Evolutionary conservation across 1,140 invertebrate genomes (phyloP).

Genomic region (Bombus pascuorum): DNA sequence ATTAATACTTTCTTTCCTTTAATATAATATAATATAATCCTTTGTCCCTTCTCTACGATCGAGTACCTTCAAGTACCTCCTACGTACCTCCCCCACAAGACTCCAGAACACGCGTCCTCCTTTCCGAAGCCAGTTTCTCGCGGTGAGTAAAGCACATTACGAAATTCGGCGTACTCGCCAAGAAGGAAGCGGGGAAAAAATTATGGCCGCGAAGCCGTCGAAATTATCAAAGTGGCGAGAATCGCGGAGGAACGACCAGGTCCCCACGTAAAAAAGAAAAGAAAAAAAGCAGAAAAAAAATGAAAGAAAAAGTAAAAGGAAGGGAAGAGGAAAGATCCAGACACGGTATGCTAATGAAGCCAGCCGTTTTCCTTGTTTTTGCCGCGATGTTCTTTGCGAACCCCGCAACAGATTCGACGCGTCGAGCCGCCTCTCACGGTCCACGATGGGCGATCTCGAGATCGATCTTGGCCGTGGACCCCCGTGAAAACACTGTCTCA

Average conservation of each 20-base stretch:
- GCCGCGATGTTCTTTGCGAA: conserved; percentile 26
- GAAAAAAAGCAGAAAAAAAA: neutral
- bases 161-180: neutral
- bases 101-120: too few species aligned
- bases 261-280: neutral
- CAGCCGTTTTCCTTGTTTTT: conserved; percentile 32
- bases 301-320: neutral
- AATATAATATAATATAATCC: too few species aligned
- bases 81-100: too few species aligned
- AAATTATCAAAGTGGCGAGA: conserved; percentile 38
- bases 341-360: conserved; percentile 55
- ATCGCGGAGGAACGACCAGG: neutral
- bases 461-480: conserved; percentile 20
- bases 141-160: neutral
- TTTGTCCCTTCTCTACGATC: too few species aligned
- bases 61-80: too few species aligned
- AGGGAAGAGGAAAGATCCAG: conserved; percentile 21
- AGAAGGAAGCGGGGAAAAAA: neutral
- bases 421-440: conserved; percentile 38
- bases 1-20: too few species aligned
- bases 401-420: conserved; percentile 29
- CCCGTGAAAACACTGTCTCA: conserved; percentile 45
- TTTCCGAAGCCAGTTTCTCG: too few species aligned
- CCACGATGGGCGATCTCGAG: conserved; percentile 21
- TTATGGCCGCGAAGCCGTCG: neutral